A percentile compares a stretch with the other conserved stretches of the same genome.
phyloP scores from a whole-genome alignment of 2,797 vertebrate genomes.

The Tangara arthus region DNA sequence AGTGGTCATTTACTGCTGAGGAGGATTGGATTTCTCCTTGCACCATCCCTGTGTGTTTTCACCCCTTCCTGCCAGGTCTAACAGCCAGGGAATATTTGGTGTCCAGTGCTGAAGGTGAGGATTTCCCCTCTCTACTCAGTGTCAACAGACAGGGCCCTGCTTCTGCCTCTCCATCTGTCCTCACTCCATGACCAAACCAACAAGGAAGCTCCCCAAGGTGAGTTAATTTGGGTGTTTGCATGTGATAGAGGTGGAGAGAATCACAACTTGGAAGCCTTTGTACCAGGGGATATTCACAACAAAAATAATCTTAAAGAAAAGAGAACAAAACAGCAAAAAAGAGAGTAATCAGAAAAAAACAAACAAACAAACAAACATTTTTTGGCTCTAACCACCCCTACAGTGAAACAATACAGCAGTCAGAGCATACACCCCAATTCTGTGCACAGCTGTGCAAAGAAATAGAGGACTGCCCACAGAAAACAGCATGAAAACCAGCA shows the following conservation, averaged over 20 bases:
- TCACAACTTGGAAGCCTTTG: not conserved
- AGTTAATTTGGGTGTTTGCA: not conserved
- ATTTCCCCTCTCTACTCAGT: not conserved
- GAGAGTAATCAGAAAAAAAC: not conserved
- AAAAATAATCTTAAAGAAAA: not conserved
- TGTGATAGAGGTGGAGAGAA: not conserved
- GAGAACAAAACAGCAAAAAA: not conserved
- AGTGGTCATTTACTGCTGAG: rapidly evolving
- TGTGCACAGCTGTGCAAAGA: not conserved
- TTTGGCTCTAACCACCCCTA: not conserved
- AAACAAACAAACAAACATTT: not conserved
- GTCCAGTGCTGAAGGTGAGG: not conserved
- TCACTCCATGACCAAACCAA: not conserved
- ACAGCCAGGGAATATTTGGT: not conserved
- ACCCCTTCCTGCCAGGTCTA: not conserved
- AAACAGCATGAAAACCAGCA: not conserved
- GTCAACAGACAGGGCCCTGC: not conserved
- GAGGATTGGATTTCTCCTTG: not conserved
- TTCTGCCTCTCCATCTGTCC: not conserved
- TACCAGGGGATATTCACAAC: not conserved
- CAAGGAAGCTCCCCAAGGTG: rapidly evolving
- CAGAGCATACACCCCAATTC: not conserved
- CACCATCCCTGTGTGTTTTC: not conserved
- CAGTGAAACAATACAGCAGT: not conserved
- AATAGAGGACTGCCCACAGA: constrained; percentile 10